A percentile compares a stretch with the other conserved stretches of the same genome.
phyloP scores from a whole-genome alignment of 2,113 vertebrate genomes.

The Nycticebus coucang region DNA sequence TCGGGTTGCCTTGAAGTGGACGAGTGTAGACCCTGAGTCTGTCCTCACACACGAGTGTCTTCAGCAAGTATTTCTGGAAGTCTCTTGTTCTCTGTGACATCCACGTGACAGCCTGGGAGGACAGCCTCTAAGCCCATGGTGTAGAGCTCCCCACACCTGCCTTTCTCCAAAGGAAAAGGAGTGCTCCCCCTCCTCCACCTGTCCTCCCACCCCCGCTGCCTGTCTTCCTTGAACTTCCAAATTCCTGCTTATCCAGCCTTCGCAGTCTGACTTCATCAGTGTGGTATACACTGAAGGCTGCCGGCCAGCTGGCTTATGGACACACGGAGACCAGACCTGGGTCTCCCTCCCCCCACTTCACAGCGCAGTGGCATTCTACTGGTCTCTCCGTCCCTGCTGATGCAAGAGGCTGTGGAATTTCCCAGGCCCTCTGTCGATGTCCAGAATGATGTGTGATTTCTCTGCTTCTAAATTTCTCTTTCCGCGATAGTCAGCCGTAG shows the following conservation, averaged over 20 bases:
- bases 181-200: not conserved
- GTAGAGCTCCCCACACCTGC: not conserved
- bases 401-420: not conserved
- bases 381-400: not conserved
- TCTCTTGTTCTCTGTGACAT: not conserved
- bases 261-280: not conserved
- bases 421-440: not conserved
- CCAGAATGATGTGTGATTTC: not conserved
- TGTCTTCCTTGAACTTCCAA: not conserved
- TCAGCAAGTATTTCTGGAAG: not conserved
- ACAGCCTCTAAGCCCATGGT: not conserved
- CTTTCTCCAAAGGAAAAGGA: slow-evolving; percentile 43
- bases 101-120: not conserved
- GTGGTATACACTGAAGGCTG: not conserved
- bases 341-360: not conserved
- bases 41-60: not conserved
- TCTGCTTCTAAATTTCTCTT: slow-evolving; percentile 21
- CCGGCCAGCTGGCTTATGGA: not conserved
- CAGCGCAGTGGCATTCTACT: not conserved
- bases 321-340: not conserved
- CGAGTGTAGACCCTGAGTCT: not conserved
- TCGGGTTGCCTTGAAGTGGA: not conserved
- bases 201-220: not conserved
- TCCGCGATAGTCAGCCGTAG: not conserved
- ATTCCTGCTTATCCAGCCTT: not conserved